These are phyloP conservation scores for Gastrophysa polygoni DNA, from an alignment of 2,888 invertebrate genomes.

Conservation along the genomic window DNA sequence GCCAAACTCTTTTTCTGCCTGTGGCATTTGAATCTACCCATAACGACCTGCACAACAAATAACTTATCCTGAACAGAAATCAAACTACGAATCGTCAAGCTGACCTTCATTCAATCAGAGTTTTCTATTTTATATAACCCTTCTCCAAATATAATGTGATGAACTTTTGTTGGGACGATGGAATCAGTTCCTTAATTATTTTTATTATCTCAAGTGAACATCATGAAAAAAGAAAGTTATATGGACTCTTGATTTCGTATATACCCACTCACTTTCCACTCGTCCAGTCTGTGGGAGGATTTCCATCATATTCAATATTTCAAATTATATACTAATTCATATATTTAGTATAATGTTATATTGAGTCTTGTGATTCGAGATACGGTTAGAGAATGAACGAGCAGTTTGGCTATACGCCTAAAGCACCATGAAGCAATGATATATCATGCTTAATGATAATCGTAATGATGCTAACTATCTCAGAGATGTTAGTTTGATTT, in stretches of 20 bases:
- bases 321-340: slow-evolving; percentile 28
- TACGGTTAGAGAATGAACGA: slow-evolving; percentile 26
- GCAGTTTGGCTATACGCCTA: slow-evolving; percentile 13
- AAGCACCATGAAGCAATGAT: background rate
- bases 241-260: background rate
- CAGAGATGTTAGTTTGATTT: too few species aligned
- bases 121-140: too few species aligned
- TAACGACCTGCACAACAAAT: too few species aligned
- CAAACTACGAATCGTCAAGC: too few species aligned
- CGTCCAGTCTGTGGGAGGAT: background rate
- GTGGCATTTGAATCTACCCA: too few species aligned
- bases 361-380: slow-evolving; percentile 28
- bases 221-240: background rate
- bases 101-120: too few species aligned
- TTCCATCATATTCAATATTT: slow-evolving; percentile 14
- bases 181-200: background rate
- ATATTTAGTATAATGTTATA: slow-evolving; percentile 26
- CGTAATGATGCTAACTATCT: too few species aligned
- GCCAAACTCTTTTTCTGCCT: too few species aligned
- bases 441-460: too few species aligned
- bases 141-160: too few species aligned
- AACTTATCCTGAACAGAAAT: too few species aligned
- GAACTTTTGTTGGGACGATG: too few species aligned
- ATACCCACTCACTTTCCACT: background rate
- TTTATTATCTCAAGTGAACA: background rate